Base-by-base conservation (phyloP, 2,888 invertebrate species). In the Drosophila buzzatii region DNA sequence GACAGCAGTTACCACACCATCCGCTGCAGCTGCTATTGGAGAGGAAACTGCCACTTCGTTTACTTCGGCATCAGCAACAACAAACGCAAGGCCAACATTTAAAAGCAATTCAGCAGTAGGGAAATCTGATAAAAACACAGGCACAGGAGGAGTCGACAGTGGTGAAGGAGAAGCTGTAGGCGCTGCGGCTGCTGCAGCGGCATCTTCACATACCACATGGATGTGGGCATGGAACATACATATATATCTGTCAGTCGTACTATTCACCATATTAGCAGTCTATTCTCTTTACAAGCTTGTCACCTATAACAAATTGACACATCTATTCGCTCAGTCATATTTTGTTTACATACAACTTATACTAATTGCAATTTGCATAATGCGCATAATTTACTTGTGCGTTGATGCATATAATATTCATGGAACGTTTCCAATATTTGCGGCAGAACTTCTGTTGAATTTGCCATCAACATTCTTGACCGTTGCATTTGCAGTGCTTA, bases 341-440 rank as follows among this genome's bases (percentile, higher is more conserved):
- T 98, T 98, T 92, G 94, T 98, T 33, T 96, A 97, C 42, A 95
- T 98, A 27, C 97, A 98, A 93, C 93, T 97, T 56, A 95, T 98
- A 80, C 93, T 98, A 63, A 96, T 98, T 12, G 94, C 96, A 14
- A 96, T 98, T 49, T 97, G 98, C 91, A 95, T 96, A 20, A 94
- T 97, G 90, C 95, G 97, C 57, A 97, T 97, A 83, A 96, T 97
- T 85, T 98, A 97, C 91, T 94, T 98, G 82, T 96, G 98, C 83
- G 97, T 98, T 91, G 98, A 98, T 93, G 97, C 98, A 0, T 98
- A 98, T 92, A 98, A 98, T 91, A 95, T 97, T n/a, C 96, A 96
- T 72, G 95, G 95, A 71, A 96, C 96, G 1, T 95, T 98, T 91
- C 97, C 97, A 68, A 93, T 95, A 53, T 96, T 96, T 70, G 94